These are phyloP conservation scores for Bubo blakistoni DNA, from an alignment of 2,113 vertebrate genomes.

Conservation along the genomic window DNA sequence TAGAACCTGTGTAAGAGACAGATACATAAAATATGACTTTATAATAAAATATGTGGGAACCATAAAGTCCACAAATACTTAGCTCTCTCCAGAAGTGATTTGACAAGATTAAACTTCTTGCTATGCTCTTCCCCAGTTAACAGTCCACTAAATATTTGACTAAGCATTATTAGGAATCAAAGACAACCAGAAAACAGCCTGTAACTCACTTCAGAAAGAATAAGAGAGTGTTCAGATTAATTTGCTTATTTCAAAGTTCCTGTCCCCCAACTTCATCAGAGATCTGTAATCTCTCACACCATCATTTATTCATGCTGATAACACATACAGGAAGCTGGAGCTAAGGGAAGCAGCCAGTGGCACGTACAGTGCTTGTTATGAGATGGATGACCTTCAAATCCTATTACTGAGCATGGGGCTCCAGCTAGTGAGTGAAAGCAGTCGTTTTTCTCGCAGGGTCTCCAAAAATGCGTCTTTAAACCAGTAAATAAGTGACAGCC, in stretches of 20 bases:
- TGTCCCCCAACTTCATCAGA: neutral
- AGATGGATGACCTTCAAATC: neutral
- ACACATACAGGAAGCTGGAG: neutral
- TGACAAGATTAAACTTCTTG: constrained; percentile 24
- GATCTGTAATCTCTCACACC: neutral
- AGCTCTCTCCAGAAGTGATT: neutral
- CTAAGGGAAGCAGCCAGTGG: neutral
- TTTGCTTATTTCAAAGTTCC: neutral
- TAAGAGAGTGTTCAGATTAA: neutral
- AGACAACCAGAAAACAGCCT: constrained; percentile 8
- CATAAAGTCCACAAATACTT: constrained; percentile 4
- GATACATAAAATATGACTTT: neutral
- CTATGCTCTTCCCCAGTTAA: constrained; percentile 3
- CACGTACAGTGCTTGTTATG: neutral
- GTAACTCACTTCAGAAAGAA: neutral
- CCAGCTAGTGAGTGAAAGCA: neutral
- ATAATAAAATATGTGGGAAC: neutral
- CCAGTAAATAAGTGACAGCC: neutral
- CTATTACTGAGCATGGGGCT: neutral
- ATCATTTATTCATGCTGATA: neutral
- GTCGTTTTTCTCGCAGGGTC: neutral
- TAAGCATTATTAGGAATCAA: neutral
- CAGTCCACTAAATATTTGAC: constrained; percentile 10
- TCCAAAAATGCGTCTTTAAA: neutral
- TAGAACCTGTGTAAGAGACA: neutral